Evolutionary conservation across 1,140 invertebrate genomes (phyloP).

Genomic region (Octopus sinensis): DNA sequence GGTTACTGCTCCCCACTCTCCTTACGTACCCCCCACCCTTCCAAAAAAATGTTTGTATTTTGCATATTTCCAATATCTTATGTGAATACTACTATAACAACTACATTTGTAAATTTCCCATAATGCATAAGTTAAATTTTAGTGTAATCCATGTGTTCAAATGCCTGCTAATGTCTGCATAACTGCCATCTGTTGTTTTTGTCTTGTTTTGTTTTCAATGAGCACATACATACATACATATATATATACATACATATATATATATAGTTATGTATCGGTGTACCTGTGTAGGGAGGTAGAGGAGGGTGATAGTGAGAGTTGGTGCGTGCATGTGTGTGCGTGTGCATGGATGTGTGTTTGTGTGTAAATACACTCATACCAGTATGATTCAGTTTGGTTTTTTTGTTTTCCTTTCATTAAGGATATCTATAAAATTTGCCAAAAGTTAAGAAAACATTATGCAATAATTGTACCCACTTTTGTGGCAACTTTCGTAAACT

Average conservation of each 20-base stretch:
- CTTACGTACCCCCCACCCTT: too few species aligned
- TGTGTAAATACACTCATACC: background rate
- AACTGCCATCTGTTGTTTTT: background rate
- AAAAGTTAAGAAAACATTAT: too few species aligned
- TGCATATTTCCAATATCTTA: background rate
- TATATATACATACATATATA: background rate
- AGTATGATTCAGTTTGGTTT: background rate
- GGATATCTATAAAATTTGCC: too few species aligned
- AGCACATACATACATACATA: background rate
- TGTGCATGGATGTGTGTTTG: background rate
- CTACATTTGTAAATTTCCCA: background rate
- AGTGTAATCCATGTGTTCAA: background rate
- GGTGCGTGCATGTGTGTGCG: background rate
- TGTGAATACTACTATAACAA: background rate
- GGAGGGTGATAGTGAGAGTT: background rate
- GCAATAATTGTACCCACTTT: too few species aligned
- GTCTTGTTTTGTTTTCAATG: background rate
- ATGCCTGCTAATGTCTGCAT: background rate
- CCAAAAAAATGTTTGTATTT: background rate
- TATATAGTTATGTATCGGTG: background rate
- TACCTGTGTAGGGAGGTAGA: too few species aligned
- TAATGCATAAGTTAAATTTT: background rate
- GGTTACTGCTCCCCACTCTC: background rate
- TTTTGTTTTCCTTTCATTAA: too few species aligned
- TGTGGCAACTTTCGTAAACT: too few species aligned